These are phyloP conservation scores for Drymonia ruficornis DNA, from an alignment of 2,888 invertebrate genomes.

Conservation along the genomic window DNA sequence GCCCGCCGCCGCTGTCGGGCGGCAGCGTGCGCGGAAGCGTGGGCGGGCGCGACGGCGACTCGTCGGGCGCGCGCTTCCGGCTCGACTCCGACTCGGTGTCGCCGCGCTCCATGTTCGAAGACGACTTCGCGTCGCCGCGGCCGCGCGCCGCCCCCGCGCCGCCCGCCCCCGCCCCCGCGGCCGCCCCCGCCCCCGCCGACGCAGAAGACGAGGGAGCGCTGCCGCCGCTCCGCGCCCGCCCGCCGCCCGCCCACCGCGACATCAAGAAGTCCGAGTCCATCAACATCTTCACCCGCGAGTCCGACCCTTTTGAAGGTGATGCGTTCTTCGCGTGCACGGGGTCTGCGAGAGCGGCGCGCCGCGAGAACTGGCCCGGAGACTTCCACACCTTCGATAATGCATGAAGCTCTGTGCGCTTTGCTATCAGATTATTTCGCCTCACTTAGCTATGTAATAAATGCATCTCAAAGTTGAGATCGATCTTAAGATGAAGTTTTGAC, in stretches of 20 bases:
- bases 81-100: constrained; percentile 78
- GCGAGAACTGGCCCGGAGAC: constrained; percentile 81
- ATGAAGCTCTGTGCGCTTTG: constrained; percentile 48
- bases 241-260: constrained; percentile 80
- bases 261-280: constrained; percentile 95
- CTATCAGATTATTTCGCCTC: constrained; percentile 12
- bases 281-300: constrained; percentile 94
- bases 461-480: no score
- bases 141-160: constrained; percentile 73
- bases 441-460: no score
- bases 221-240: constrained; percentile 66
- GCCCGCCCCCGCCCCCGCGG: constrained; percentile 35
- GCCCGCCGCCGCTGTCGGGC: constrained; percentile 66
- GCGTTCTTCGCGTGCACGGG: constrained; percentile 90
- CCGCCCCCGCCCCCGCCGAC: no score
- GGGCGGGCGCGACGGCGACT: constrained; percentile 61
- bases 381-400: constrained; percentile 76
- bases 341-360: constrained; percentile 71
- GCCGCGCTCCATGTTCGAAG: constrained; percentile 86
- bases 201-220: constrained; percentile 73
- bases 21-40: constrained; percentile 64
- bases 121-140: constrained; percentile 86
- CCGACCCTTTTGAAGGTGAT: constrained; percentile 95
- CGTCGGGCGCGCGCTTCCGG: constrained; percentile 67
- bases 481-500: no score